These are phyloP conservation scores for Coreius guichenoti DNA, from an alignment of 2,797 vertebrate genomes.

Conservation along the genomic window DNA sequence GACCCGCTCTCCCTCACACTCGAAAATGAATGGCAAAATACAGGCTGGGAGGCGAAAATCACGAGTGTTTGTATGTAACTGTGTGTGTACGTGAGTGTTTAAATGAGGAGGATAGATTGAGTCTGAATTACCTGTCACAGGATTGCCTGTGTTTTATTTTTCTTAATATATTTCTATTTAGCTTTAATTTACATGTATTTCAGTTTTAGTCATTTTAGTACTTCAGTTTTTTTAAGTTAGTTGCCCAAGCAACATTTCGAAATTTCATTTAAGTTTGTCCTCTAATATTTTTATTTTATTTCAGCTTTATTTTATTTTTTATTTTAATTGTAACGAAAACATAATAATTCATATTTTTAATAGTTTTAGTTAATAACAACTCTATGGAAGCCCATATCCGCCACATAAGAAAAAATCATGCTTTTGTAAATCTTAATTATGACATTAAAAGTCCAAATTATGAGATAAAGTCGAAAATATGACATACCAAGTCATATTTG, in stretches of 20 bases:
- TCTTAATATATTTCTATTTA: not conserved
- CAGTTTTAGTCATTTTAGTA: not conserved
- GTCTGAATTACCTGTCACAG: not conserved
- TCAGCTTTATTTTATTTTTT: too few species aligned
- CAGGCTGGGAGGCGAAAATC: not conserved
- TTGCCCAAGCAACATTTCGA: not conserved
- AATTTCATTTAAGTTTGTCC: not conserved
- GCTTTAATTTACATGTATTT: not conserved
- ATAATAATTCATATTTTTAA: not conserved
- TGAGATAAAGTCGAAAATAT: too few species aligned
- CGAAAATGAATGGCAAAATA: not conserved
- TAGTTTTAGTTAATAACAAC: not conserved
- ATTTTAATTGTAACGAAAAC: not conserved
- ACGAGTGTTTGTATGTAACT: not conserved
- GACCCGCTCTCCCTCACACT: conserved; percentile 43
- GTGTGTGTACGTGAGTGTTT: not conserved
- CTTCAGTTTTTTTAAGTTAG: not conserved
- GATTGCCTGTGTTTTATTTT: not conserved
- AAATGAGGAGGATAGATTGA: too few species aligned
- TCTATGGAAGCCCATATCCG: too few species aligned
- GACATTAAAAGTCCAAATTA: not conserved
- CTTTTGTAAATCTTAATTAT: not conserved
- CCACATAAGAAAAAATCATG: too few species aligned
- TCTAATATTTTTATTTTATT: not conserved
- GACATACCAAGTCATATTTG: too few species aligned